Conservation (phyloP, 1,140 invertebrate genomes). For the Panulirus ornatus region DNA sequence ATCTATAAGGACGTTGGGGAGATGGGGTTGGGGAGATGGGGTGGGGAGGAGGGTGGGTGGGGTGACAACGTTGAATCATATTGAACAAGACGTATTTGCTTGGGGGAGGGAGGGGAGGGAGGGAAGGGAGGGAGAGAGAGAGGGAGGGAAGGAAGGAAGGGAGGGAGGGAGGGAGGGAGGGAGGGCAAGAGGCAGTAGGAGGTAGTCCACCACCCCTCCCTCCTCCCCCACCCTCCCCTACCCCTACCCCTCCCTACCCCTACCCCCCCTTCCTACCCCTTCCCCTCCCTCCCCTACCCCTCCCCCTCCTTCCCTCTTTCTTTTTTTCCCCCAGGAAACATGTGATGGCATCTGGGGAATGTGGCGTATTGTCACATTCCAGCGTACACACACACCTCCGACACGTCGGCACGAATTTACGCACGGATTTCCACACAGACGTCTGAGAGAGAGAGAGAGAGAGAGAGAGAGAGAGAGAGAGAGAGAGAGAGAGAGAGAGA, state of each 20-base stretch:
- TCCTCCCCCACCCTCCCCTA: too few species aligned
- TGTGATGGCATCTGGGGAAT: slow-evolving; percentile 3
- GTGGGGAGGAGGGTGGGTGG: background rate
- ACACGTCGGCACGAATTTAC: background rate
- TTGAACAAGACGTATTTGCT: too few species aligned
- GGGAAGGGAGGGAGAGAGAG: background rate
- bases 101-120: background rate
- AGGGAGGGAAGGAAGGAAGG: background rate
- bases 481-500: too few species aligned
- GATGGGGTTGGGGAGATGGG: too few species aligned
- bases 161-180: too few species aligned
- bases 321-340: background rate
- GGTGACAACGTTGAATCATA: too few species aligned
- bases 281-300: background rate
- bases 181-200: too few species aligned
- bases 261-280: background rate
- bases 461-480: too few species aligned
- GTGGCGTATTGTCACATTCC: slow-evolving; percentile 37
- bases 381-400: slow-evolving; percentile 7
- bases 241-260: too few species aligned
- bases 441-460: too few species aligned
- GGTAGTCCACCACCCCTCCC: too few species aligned
- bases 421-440: too few species aligned
- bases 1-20: background rate
- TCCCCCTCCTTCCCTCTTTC: slow-evolving; percentile 6